Base-by-base conservation (phyloP, 2,113 vertebrate species). In the Corapipo altera region DNA sequence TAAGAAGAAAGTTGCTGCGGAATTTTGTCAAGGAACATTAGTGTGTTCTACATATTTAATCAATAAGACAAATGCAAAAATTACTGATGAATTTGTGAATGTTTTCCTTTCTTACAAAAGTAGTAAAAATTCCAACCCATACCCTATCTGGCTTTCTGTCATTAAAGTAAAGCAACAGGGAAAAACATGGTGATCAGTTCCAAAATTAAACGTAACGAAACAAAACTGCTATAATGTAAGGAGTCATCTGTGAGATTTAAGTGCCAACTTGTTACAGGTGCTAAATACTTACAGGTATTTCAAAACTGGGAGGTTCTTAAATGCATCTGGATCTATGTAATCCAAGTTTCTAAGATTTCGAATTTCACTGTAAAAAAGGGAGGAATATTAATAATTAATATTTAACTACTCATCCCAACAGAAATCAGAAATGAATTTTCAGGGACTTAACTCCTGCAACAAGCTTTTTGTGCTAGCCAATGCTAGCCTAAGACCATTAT, bases 211-310 rank as follows among this genome's bases (percentile, higher is more conserved):
- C 77, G 37, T 32, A 64, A 83, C 54, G 35, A 86, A 43, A 59
- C 11, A 79, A 61, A 69, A 46, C 43, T 57, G 17, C n/a, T 85
- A 3, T 21, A 74, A 12, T 28, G 11, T 82, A 37, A 30, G n/a
- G n/a, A 85, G 51, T 39, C 5, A 44, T 65, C 19, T 78, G 32
- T 48, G 35, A 74, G 37, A 48, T 15, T 49, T 57, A 77, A 87
- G 17, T 74, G 57, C 37, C 21, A 64, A 3, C 43, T 97, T 98
- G 98, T 98, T 95, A 98, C 97, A 86, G 21, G 18, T 86, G 54
- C 32, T 33, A 51, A 93, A 65, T 98, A 98, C 99, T 99, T 95
- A 99, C 99, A 99, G 97, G 91, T 99, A 99, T 96, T 99, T 99
- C 73, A 99, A 93, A 93, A 98, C 97, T 65, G 99, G 99, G 20